Evolutionary conservation across 2,888 invertebrate genomes (phyloP).

Genomic region (Meiosimyza decipiens): DNA sequence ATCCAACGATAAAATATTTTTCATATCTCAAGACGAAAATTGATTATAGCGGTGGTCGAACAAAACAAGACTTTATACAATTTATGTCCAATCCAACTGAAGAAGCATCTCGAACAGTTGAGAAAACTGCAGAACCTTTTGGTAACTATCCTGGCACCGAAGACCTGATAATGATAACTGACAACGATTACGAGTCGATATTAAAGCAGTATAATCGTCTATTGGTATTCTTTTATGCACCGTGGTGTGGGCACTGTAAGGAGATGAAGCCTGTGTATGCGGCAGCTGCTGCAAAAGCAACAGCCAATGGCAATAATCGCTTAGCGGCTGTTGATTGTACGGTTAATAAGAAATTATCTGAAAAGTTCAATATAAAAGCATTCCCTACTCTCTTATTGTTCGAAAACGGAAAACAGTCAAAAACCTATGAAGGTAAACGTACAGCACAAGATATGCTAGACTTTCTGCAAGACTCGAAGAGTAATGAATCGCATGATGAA

Average conservation of each 20-base stretch:
- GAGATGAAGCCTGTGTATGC: slow-evolving; percentile 76
- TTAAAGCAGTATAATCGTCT: slow-evolving; percentile 83
- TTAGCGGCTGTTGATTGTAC: slow-evolving; percentile 77
- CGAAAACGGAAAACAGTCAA: slow-evolving; percentile 68
- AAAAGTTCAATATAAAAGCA: slow-evolving; percentile 72
- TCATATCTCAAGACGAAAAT: slow-evolving; percentile 78
- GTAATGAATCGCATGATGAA: slow-evolving; percentile 13
- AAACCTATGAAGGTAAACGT: slow-evolving; percentile 72
- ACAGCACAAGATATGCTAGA: slow-evolving; percentile 70
- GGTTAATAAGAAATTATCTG: slow-evolving; percentile 71
- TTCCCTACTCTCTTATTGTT: slow-evolving; percentile 78
- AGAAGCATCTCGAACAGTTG: background rate
- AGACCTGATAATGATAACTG: slow-evolving; percentile 68
- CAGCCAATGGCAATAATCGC: slow-evolving; percentile 51
- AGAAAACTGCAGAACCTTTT: slow-evolving; percentile 65
- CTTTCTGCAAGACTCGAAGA: slow-evolving; percentile 64
- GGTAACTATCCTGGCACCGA: slow-evolving; percentile 65
- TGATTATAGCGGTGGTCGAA: slow-evolving; percentile 80
- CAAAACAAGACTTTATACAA: slow-evolving; percentile 69
- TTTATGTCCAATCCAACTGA: slow-evolving; percentile 51
- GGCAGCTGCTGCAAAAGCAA: slow-evolving; percentile 65
- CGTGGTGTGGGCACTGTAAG: slow-evolving; percentile 82
- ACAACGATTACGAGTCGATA: slow-evolving; percentile 75
- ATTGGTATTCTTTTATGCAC: slow-evolving; percentile 88
- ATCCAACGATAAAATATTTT: slow-evolving; percentile 89